These are phyloP conservation scores for Drosophila bunnanda DNA, from an alignment of 2,888 invertebrate genomes.

Conservation along the genomic window DNA sequence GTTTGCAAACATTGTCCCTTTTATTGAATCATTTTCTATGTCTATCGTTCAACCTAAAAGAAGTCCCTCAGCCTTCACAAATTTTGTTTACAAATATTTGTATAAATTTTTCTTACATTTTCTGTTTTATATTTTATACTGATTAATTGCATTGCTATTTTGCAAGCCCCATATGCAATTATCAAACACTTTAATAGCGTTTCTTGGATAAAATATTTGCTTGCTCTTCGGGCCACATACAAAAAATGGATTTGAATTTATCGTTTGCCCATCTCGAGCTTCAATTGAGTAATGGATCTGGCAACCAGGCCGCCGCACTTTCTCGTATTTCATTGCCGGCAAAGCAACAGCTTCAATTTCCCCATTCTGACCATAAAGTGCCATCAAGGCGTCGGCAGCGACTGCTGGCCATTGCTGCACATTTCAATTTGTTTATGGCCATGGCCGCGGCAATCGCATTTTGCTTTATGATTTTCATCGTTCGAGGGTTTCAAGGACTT, in stretches of 20 bases:
- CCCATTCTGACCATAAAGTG: conserved; percentile 51
- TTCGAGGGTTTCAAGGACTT: conserved; percentile 3
- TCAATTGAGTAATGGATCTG: conserved; percentile 52
- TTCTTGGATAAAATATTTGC: conserved; percentile 3
- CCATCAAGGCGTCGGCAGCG: conserved; percentile 32
- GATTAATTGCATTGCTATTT: neutral
- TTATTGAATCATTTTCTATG: neutral
- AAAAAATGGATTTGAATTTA: conserved; percentile 34
- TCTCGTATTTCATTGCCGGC: conserved; percentile 45
- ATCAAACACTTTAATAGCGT: conserved; percentile 11
- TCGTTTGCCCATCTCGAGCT: conserved; percentile 9
- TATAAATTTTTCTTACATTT: neutral
- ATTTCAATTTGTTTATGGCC: conserved; percentile 79
- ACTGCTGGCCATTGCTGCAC: conserved; percentile 39
- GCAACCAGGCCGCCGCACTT: conserved; percentile 30
- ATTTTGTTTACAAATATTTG: neutral
- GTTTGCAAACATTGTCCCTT: neutral
- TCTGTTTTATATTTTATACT: neutral
- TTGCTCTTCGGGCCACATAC: conserved; percentile 7
- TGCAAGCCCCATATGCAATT: neutral
- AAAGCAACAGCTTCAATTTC: conserved; percentile 49
- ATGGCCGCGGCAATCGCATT: conserved; percentile 47
- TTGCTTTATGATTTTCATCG: conserved; percentile 43
- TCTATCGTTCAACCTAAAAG: neutral
- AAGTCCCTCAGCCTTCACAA: too few relatives aligned